Percentiles rank a stretch among this genome's conserved stretches.
These are phyloP conservation scores for Amphiprion percula DNA, from an alignment of 2,113 vertebrate species.

Conservation along the genomic window DNA sequence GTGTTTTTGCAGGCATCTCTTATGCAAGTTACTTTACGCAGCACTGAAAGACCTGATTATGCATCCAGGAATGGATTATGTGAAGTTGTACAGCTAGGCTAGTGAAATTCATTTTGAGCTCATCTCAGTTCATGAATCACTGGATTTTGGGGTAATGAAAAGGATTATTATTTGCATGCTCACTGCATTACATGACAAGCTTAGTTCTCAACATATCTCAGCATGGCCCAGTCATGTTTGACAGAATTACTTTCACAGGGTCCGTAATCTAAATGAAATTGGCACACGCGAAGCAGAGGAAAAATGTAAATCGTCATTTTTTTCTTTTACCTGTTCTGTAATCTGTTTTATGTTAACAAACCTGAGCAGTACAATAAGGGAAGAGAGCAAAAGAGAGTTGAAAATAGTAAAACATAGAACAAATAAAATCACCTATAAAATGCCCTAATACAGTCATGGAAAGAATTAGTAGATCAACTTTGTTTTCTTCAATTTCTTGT, in stretches of 20 bases:
- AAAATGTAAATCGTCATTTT: too few relatives aligned
- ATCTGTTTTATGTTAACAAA: too few relatives aligned
- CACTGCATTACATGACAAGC: too few relatives aligned
- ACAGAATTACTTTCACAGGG: background rate
- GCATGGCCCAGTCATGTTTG: background rate
- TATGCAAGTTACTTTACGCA: background rate
- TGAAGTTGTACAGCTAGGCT: background rate
- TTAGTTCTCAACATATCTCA: too few relatives aligned
- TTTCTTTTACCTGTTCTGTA: too few relatives aligned
- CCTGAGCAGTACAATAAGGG: background rate
- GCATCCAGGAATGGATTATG: background rate
- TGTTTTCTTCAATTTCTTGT: too few relatives aligned
- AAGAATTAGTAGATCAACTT: too few relatives aligned
- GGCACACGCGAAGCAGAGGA: background rate
- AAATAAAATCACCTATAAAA: too few relatives aligned
- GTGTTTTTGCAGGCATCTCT: background rate
- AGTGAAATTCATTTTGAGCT: background rate
- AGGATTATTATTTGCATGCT: background rate
- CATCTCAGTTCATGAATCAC: slow-evolving; percentile 7
- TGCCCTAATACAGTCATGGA: too few relatives aligned
- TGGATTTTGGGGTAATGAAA: slow-evolving; percentile 3
- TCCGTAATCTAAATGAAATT: slow-evolving; percentile 8
- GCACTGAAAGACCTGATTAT: slow-evolving; percentile 8
- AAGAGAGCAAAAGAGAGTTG: too few relatives aligned
- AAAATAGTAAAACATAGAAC: background rate